Conservation (phyloP, 2,113 vertebrate species). For the Dendropsophus ebraccatus region DNA sequence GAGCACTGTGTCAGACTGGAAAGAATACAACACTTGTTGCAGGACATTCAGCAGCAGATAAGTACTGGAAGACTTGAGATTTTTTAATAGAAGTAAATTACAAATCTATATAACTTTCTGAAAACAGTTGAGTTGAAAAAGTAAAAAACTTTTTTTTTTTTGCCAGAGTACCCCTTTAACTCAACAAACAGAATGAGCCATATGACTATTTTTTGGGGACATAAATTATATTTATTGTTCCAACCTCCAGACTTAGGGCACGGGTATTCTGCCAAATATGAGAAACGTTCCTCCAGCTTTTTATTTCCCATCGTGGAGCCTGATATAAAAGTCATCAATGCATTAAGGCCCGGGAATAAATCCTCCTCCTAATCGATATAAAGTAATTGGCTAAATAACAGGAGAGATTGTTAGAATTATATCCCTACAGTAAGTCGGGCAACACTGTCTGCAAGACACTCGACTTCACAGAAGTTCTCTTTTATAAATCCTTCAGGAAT, state of each 20-base stretch:
- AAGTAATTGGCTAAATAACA: slow-evolving; percentile 50
- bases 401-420: slow-evolving; percentile 40
- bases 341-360: slow-evolving; percentile 54
- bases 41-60: too few relatives aligned
- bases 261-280: background rate
- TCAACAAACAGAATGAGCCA: background rate
- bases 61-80: too few relatives aligned
- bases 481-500: slow-evolving; percentile 59
- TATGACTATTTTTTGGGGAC: too few relatives aligned
- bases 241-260: background rate
- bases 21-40: too few relatives aligned
- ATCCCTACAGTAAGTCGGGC: background rate
- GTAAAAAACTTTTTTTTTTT: too few relatives aligned
- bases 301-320: slow-evolving; percentile 30
- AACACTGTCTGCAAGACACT: slow-evolving; percentile 37
- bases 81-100: too few relatives aligned
- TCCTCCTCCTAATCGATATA: slow-evolving; percentile 39
- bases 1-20: too few relatives aligned
- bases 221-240: slow-evolving; percentile 26
- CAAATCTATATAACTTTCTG: too few relatives aligned
- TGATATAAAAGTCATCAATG: slow-evolving; percentile 44
- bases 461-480: slow-evolving; percentile 35
- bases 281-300: background rate
- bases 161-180: too few relatives aligned
- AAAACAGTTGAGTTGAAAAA: too few relatives aligned